Percentiles rank a stretch among this genome's conserved stretches.
These are phyloP conservation scores for Cyanoliseus patagonus DNA, from an alignment of 2,113 vertebrate species.

Conservation along the genomic window DNA sequence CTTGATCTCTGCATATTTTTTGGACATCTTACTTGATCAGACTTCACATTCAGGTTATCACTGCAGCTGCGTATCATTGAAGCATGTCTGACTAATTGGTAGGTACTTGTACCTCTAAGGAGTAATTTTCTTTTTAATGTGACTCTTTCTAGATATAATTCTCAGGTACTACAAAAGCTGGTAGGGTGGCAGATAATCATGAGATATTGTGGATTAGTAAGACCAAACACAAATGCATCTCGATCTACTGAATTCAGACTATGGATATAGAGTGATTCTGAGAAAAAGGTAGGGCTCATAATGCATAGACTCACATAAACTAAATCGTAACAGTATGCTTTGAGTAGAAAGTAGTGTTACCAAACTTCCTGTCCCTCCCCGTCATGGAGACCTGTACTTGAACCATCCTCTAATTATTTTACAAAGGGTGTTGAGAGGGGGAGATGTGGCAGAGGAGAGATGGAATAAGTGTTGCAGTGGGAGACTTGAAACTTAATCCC, in stretches of 20 bases:
- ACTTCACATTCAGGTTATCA: not conserved
- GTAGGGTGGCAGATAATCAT: not conserved
- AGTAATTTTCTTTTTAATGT: not conserved
- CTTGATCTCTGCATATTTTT: not conserved
- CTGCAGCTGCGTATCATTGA: not conserved
- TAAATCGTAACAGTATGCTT: not conserved
- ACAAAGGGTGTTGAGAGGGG: not conserved
- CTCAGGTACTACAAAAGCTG: not conserved
- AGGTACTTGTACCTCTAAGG: not conserved
- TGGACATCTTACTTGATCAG: not conserved
- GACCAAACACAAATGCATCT: not conserved
- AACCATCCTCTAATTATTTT: not conserved
- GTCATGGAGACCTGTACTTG: not conserved
- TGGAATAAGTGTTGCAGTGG: not conserved
- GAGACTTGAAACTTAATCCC: not conserved
- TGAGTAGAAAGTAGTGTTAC: not conserved
- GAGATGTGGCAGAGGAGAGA: not conserved
- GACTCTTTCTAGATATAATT: not conserved
- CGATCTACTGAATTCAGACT: not conserved
- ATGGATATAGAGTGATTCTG: not conserved
- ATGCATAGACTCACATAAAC: not conserved
- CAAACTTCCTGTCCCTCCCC: fast-evolving
- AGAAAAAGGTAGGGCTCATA: not conserved
- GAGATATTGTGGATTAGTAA: not conserved
- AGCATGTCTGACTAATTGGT: not conserved